These are phyloP conservation scores for Candoia aspera DNA, from an alignment of 2,113 vertebrate genomes.

Conservation along the genomic window DNA sequence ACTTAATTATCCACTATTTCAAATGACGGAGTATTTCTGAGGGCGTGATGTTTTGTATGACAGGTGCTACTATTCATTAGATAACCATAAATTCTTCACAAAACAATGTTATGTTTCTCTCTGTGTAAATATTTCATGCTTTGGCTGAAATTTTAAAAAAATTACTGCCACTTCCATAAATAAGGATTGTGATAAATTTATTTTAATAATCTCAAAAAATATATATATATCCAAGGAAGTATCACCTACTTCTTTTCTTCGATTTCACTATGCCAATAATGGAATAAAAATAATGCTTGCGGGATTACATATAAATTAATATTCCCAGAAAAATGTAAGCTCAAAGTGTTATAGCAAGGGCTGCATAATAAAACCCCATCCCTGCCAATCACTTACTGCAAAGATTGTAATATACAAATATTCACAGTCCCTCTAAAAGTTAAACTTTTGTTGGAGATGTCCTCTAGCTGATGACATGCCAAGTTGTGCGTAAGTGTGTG, in stretches of 20 bases:
- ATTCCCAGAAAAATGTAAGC: too few relatives aligned
- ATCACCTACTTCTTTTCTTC: not conserved
- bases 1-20: not conserved
- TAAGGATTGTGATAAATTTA: not conserved
- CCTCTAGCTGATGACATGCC: too few relatives aligned
- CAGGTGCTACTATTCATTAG: not conserved
- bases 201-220: not conserved
- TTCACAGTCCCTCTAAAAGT: too few relatives aligned
- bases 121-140: slow-evolving; percentile 13
- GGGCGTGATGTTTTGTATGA: not conserved
- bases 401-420: not conserved
- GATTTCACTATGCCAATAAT: not conserved
- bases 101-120: not conserved
- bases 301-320: too few relatives aligned
- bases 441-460: too few relatives aligned
- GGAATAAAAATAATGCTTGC: not conserved
- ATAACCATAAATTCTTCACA: not conserved
- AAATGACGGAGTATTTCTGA: not conserved
- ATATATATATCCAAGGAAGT: too few relatives aligned
- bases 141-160: not conserved
- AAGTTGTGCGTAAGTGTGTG: too few relatives aligned
- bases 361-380: not conserved
- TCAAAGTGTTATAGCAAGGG: not conserved
- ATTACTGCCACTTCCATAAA: not conserved
- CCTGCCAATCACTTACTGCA: not conserved